These are phyloP conservation scores for Dromas ardeola DNA, from an alignment of 2,113 vertebrate species.

Conservation along the genomic window DNA sequence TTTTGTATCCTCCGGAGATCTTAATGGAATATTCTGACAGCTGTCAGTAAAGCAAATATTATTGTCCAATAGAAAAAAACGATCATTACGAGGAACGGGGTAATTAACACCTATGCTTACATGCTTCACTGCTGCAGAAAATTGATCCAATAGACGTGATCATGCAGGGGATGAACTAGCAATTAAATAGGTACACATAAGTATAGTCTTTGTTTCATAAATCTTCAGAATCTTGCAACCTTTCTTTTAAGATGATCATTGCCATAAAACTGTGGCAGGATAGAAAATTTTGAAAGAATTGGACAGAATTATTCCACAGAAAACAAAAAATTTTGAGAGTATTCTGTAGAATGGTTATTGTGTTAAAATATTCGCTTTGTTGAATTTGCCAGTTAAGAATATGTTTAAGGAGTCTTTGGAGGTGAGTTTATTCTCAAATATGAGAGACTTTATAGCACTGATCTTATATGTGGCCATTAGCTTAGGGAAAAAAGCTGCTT, in stretches of 20 bases:
- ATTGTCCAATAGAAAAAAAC: not conserved
- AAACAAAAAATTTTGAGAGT: not conserved
- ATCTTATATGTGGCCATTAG: not conserved
- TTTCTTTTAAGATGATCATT: not conserved
- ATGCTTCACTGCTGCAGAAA: not conserved
- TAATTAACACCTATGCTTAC: not conserved
- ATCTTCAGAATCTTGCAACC: not conserved
- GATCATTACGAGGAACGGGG: not conserved
- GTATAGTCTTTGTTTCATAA: not conserved
- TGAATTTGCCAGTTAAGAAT: not conserved
- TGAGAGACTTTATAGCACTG: not conserved
- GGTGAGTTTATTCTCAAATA: not conserved
- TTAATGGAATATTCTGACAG: not conserved
- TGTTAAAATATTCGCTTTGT: not conserved
- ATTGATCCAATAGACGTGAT: not conserved
- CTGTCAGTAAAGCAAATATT: not conserved
- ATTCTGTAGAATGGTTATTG: not conserved
- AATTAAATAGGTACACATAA: not conserved
- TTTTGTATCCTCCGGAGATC: not conserved
- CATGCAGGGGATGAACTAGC: not conserved
- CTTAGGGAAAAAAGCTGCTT: not conserved
- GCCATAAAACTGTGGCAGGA: not conserved
- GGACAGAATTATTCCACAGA: not conserved
- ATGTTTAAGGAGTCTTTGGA: not conserved
- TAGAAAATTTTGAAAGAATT: not conserved